Conservation (phyloP, 2,888 invertebrate species). For the Campopleginae sp. region DNA sequence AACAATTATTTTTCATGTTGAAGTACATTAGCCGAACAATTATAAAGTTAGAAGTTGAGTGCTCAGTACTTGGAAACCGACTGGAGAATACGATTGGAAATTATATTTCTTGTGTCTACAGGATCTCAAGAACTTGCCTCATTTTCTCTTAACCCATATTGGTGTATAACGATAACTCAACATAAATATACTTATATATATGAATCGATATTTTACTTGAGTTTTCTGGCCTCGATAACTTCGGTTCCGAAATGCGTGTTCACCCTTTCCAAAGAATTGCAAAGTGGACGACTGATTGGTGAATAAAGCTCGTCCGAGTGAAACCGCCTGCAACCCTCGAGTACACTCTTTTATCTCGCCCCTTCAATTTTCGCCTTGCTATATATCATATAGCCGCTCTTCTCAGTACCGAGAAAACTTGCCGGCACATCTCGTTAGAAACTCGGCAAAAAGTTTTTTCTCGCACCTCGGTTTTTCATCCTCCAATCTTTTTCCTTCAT, state of each 20-base stretch:
- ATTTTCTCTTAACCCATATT: conserved; percentile 23
- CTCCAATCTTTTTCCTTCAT: conserved; percentile 56
- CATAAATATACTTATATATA: background rate
- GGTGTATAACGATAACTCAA: background rate
- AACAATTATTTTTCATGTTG: conserved; percentile 4
- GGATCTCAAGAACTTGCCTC: background rate
- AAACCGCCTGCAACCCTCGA: conserved; percentile 44
- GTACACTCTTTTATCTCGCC: conserved; percentile 38
- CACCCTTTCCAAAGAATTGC: conserved; percentile 39
- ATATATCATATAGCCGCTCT: conserved; percentile 12
- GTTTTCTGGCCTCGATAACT: conserved; percentile 48
- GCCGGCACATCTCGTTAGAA: conserved; percentile 76
- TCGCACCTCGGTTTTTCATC: conserved; percentile 47
- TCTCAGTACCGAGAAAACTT: conserved; percentile 45
- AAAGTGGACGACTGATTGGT: conserved; percentile 64
- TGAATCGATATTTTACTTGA: conserved; percentile 50
- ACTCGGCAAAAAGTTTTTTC: conserved; percentile 75
- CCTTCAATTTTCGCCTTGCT: conserved; percentile 38
- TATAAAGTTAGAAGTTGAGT: conserved; percentile 17
- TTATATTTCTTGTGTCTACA: conserved; percentile 25
- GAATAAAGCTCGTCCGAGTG: conserved; percentile 61
- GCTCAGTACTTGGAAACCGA: conserved; percentile 19
- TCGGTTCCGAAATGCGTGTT: conserved; percentile 50
- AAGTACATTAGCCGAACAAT: conserved; percentile 11
- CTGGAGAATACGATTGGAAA: conserved; percentile 26